Conservation (phyloP, 1,140 invertebrate genomes). For the Drosophila arawakana region DNA sequence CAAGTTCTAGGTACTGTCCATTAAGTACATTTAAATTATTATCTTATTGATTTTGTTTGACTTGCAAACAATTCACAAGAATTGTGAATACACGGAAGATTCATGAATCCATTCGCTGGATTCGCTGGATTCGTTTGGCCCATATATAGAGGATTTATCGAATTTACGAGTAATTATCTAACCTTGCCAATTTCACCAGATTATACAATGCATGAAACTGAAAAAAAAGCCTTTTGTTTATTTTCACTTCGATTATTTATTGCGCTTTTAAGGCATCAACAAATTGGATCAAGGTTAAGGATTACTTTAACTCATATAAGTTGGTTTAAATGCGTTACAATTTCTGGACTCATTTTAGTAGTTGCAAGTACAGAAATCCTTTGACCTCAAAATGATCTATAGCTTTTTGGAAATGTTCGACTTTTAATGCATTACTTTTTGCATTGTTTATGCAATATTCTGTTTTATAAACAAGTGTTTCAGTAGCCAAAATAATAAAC, state of each 20-base stretch:
- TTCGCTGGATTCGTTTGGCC: not conserved
- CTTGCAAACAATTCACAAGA: conserved; percentile 28
- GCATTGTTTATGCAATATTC: too few relatives aligned
- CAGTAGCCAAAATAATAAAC: too few relatives aligned
- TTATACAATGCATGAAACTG: conserved; percentile 33
- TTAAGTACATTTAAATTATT: conserved; percentile 70
- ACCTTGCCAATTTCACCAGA: conserved; percentile 25
- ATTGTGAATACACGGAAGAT: conserved; percentile 33
- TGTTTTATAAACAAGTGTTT: too few relatives aligned
- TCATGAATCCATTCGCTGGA: conserved; percentile 2
- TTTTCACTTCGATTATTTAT: conserved; percentile 36
- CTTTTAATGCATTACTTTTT: too few relatives aligned
- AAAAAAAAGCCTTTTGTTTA: conserved; percentile 22
- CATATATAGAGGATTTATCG: conserved; percentile 9
- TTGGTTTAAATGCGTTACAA: not conserved
- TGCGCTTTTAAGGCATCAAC: not conserved
- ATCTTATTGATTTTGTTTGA: conserved; percentile 42
- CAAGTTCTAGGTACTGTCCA: conserved; percentile 41
- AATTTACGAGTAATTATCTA: conserved; percentile 44
- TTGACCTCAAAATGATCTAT: not conserved
- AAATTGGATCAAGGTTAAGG: conserved; percentile 13
- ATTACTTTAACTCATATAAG: not conserved
- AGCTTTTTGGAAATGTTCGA: not conserved
- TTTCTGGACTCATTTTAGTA: too few relatives aligned
- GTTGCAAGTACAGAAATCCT: not conserved